Conservation (phyloP, 2,797 vertebrate species). For the Pelobates cultripes region DNA sequence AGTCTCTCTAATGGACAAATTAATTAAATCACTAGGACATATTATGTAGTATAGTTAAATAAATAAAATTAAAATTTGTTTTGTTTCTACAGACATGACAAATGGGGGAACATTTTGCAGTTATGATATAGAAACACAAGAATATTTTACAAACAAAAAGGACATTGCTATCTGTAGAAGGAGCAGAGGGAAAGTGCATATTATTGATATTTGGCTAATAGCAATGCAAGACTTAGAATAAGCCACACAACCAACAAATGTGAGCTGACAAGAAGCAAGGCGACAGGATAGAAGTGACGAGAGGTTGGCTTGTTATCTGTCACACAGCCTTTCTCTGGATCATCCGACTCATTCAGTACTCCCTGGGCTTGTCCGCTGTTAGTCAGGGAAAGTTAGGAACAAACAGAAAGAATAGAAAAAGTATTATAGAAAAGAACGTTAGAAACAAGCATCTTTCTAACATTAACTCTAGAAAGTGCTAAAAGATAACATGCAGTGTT, state of each 20-base stretch:
- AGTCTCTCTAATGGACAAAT: slow-evolving; percentile 19
- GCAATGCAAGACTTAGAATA: slow-evolving; percentile 99
- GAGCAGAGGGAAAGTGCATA: slow-evolving; percentile 70
- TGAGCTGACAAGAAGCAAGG: slow-evolving; percentile 98
- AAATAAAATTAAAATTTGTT: background rate
- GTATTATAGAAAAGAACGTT: slow-evolving; percentile 68
- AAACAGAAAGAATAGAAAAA: slow-evolving; percentile 76
- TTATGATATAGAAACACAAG: slow-evolving; percentile 73
- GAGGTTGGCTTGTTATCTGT: slow-evolving; percentile 97
- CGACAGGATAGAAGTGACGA: slow-evolving; percentile 99
- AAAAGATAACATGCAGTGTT: slow-evolving; percentile 30
- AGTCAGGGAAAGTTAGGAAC: slow-evolving; percentile 74
- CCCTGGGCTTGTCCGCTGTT: slow-evolving; percentile 94
- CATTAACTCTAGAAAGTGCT: slow-evolving; percentile 45
- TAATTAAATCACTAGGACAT: slow-evolving; percentile 22
- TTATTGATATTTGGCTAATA: slow-evolving; percentile 99
- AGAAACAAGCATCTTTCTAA: slow-evolving; percentile 59
- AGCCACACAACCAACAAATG: slow-evolving; percentile 99
- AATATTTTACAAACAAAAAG: slow-evolving; percentile 64
- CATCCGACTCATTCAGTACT: slow-evolving; percentile 90
- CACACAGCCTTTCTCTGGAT: slow-evolving; percentile 92
- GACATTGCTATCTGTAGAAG: slow-evolving; percentile 71
- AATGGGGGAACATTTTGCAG: slow-evolving; percentile 60
- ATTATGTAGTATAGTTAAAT: slow-evolving; percentile 25
- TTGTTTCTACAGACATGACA: background rate